Evolutionary conservation across 23 tunicate genomes (phyloP).

Genomic region (Styela clava): DNA sequence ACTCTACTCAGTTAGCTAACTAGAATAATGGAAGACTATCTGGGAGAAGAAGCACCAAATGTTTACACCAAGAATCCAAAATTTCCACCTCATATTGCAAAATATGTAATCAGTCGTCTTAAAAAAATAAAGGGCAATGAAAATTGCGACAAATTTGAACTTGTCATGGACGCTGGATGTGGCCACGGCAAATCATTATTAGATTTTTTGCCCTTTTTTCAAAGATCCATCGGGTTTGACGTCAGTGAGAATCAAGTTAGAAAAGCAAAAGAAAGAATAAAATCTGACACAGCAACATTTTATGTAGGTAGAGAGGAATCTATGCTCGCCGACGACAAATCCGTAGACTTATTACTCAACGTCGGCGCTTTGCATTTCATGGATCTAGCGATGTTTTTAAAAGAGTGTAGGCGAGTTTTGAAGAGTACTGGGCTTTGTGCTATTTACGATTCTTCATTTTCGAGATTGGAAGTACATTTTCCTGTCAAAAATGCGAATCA

Average conservation of each 20-base stretch:
- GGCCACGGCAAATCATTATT: not conserved
- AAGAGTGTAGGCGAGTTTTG: not conserved
- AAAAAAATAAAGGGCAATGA: too few species aligned
- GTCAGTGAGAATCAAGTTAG: not conserved
- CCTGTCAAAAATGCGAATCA: not conserved
- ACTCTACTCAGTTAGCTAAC: too few species aligned
- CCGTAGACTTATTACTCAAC: not conserved
- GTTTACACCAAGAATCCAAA: too few species aligned
- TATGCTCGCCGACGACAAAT: not conserved
- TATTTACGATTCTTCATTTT: not conserved
- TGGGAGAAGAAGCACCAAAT: too few species aligned
- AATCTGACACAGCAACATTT: not conserved
- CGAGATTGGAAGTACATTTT: too few species aligned
- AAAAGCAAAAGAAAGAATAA: not conserved
- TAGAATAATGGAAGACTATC: too few species aligned
- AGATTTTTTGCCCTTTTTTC: not conserved
- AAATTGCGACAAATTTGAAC: not conserved
- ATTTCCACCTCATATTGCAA: not conserved
- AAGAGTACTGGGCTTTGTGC: not conserved
- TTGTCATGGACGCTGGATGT: constrained; percentile 2
- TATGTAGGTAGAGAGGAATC: not conserved
- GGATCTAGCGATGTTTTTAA: not conserved
- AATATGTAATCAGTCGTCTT: not conserved
- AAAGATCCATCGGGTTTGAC: not conserved
- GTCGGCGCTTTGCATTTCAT: not conserved